Base-by-base conservation (phyloP, 2,888 invertebrate genomes). In the Piscicola geometra region DNA sequence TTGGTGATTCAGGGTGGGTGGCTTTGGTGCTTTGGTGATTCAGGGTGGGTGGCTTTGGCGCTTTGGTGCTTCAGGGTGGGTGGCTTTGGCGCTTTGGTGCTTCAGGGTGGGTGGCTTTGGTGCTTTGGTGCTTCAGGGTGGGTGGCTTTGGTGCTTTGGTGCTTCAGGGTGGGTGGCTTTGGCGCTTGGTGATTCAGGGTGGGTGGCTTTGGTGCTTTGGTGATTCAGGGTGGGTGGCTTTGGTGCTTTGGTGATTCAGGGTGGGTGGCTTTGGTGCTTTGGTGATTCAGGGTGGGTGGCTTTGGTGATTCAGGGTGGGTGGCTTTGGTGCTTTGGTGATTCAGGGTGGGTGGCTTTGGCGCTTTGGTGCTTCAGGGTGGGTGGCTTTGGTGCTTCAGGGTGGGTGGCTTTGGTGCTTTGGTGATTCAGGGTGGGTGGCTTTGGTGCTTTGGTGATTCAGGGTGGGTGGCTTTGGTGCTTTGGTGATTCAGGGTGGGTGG, bases 351-450 rank as follows among this genome's bases (percentile, higher is more conserved):
- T 67, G 5, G 5, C 15, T 67, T 30, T 33, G 15, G 5, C 30
- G 5, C 18, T 67, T 32, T n/a, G n/a, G n/a, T n/a, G n/a, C n/a
- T n/a, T n/a, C n/a, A n/a, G n/a, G n/a, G n/a, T n/a, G n/a, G n/a
- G n/a, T n/a, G n/a, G n/a, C n/a, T n/a, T n/a, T n/a, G n/a, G 79
- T 98, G 97, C 86, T 89, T 95, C 76, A 89, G 90, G 87, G 93
- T 94, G 87, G 85, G 3, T 67, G 5, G 5, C 15, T 67, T 30
- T 33, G 15, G 5, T 67, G 5, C 18, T 67, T 32, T n/a, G n/a
- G 79, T 98, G 97, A 86, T 89, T 95, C 76, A 89, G 90, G 87
- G 93, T 94, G 87, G 85, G 3, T 67, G 5, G 5, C 15, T 67
- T 30, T 33, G 15, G 5, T 67, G 5, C 18, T 67, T 32, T n/a